Evolutionary conservation across 2,113 vertebrate genomes (phyloP), one percentile per base, ranked within the genome.

Genomic region (Pandion haliaetus): DNA sequence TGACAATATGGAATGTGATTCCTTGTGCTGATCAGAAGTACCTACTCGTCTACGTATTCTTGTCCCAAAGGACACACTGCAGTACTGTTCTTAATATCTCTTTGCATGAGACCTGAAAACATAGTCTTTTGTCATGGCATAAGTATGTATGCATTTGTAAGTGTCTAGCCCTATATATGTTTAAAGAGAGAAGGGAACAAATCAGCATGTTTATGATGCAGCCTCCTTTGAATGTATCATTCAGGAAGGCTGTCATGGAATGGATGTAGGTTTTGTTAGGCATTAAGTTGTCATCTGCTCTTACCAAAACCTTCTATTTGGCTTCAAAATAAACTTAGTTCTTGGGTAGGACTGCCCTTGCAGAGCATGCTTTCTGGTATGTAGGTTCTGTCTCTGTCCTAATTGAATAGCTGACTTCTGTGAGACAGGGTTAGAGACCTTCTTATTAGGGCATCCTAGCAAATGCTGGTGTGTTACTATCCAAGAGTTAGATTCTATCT

Each of bases 31-130:
- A 52, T 44, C 52, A 61, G 59, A 86, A 77, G 18, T 31, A 47
- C 7, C 6, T 49, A 12, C 16, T 3, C 1, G 8, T 44, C 47
- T 24, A 63, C n/a, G 29, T 32, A 16, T n/a, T 72, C 1, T 0
- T 25, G 28, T 72, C 49, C 38, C 26, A 59, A 44, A 34, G 29
- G 12, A 74, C n/a, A 42, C 1, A 4, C 3, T 76, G 36, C 18
- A 50, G 12, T 44, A 29, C 7, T n/a, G 6, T 31, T 96, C 32
- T 74, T 59, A 36, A 10, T n/a, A 15, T 28, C 8, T 55, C 32
- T 79, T 71, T 34, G 12, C 0, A 1, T 59, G 21, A 45, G 23
- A 71, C 28, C 8, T 49, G 31, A 72, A 87, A 67, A 12, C 11
- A 12, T 7, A 50, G 19, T 28, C 25, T 62, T 87, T 82, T 54